phyloP scores from a whole-genome alignment of 2,888 invertebrate species.

The Lithophane semibrunnea region DNA sequence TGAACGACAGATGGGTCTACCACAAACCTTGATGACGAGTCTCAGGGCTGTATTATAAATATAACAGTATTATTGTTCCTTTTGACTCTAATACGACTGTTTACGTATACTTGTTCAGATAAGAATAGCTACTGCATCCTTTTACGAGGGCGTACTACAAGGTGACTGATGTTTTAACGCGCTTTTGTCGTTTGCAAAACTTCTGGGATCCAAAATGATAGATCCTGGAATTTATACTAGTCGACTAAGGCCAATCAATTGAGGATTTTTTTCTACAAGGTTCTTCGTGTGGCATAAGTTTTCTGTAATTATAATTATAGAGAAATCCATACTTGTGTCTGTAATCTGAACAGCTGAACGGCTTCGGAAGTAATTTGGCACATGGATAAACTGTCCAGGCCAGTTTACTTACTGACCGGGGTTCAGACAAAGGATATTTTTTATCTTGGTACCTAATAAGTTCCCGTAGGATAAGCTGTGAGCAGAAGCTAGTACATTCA shows the following conservation, averaged over 20 bases:
- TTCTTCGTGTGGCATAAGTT: background rate
- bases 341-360: background rate
- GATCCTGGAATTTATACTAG: background rate
- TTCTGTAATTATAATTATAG: background rate
- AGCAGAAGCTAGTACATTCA: background rate
- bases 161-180: background rate
- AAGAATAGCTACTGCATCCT: constrained; percentile 3
- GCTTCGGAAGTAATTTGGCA: background rate
- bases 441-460: background rate
- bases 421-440: background rate
- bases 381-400: background rate
- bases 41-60: constrained; percentile 42
- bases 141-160: constrained; percentile 5
- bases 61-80: constrained; percentile 9
- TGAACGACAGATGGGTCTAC: constrained; percentile 43
- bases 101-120: background rate
- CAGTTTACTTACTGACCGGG: no score
- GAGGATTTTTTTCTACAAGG: background rate
- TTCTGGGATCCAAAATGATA: background rate
- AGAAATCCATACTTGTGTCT: background rate
- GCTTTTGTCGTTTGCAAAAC: background rate
- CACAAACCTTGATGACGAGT: constrained; percentile 53
- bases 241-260: background rate
- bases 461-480: background rate
- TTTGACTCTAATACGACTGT: constrained; percentile 13